A percentile compares a stretch with the other conserved stretches of the same genome.
These are phyloP conservation scores for Periparus ater DNA, from an alignment of 2,797 vertebrate species.

Conservation along the genomic window DNA sequence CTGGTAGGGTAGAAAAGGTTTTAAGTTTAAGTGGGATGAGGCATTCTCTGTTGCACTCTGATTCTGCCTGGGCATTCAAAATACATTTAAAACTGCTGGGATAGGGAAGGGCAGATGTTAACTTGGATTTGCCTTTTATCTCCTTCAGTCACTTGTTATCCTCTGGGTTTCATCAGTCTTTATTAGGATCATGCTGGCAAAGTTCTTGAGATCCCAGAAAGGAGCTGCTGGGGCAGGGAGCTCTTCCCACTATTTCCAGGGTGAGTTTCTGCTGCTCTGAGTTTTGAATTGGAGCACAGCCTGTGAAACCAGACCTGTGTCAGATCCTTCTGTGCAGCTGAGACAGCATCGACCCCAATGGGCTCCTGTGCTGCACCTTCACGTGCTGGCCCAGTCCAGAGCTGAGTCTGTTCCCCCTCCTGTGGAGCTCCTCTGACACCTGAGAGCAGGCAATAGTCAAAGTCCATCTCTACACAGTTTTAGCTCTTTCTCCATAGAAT, in stretches of 20 bases:
- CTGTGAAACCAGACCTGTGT: neutral
- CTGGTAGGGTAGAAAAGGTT: neutral
- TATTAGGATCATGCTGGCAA: neutral
- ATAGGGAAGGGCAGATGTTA: neutral
- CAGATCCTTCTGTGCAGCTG: neutral
- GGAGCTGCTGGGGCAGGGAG: neutral
- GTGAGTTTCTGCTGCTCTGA: neutral
- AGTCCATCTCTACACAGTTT: neutral
- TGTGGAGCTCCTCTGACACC: neutral
- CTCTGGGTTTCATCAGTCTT: neutral
- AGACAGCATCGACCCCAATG: fast-evolving
- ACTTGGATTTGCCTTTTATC: neutral
- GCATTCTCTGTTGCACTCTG: neutral
- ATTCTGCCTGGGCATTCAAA: neutral
- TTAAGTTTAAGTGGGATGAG: neutral
- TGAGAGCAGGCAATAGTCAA: neutral
- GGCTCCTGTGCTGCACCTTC: neutral
- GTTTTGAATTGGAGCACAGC: neutral
- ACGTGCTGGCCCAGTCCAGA: fast-evolving
- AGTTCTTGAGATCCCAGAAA: neutral
- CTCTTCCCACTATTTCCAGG: neutral
- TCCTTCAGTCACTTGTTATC: neutral
- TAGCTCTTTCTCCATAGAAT: neutral
- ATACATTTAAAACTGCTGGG: fast-evolving
- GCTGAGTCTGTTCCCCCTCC: no score